phyloP scores from a whole-genome alignment of 2,797 vertebrate genomes.

The Eupleurogrammus muticus region DNA sequence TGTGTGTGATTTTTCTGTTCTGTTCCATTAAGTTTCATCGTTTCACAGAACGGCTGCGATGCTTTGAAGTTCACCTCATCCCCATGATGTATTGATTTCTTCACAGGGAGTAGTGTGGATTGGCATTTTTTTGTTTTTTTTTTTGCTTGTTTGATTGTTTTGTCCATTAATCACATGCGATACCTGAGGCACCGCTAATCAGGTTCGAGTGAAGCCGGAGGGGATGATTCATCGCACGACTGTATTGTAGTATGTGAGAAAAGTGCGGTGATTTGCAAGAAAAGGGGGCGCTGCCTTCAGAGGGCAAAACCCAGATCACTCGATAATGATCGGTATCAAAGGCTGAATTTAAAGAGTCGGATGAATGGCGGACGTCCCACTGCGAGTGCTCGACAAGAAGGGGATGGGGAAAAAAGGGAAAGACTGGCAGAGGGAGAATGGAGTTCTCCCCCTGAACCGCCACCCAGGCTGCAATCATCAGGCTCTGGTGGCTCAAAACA shows the following conservation, averaged over 20 bases:
- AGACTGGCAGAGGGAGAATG: conserved; percentile 17
- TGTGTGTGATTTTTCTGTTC: background rate
- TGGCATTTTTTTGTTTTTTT: background rate
- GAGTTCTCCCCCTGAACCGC: conserved; percentile 60
- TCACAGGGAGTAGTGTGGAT: background rate
- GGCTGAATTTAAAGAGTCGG: conserved; percentile 39
- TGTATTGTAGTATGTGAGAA: background rate
- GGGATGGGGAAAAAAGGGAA: conserved; percentile 18
- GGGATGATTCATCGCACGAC: background rate
- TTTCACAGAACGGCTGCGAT: background rate
- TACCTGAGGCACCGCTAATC: conserved; percentile 5
- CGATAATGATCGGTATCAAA: conserved; percentile 18
- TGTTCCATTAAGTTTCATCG: background rate
- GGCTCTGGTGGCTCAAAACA: conserved; percentile 64
- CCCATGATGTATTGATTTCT: conserved; percentile 24
- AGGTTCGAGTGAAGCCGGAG: conserved; percentile 19
- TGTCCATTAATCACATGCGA: conserved; percentile 17
- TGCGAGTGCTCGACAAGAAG: conserved; percentile 56
- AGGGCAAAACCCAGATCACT: conserved; percentile 4
- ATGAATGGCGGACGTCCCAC: conserved; percentile 37
- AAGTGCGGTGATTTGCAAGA: background rate
- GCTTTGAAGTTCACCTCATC: conserved; percentile 11
- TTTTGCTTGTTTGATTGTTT: conserved; percentile 14
- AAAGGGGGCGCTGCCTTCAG: background rate
- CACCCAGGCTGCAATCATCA: conserved; percentile 64